phyloP scores from a whole-genome alignment of 2,888 invertebrate species.

The Pherbina coryleti region DNA sequence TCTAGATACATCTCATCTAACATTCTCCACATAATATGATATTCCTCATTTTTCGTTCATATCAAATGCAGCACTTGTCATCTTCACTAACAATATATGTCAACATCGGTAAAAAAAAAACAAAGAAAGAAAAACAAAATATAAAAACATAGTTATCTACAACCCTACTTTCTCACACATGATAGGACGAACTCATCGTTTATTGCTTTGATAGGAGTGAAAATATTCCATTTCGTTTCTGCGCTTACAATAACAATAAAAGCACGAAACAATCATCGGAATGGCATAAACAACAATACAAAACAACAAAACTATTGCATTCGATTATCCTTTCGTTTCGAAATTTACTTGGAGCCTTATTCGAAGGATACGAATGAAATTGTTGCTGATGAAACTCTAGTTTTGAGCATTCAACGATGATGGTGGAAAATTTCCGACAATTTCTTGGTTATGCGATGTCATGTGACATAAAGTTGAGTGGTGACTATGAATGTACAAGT shows the following conservation, averaged over 20 bases:
- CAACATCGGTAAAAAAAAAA: neutral
- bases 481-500: neutral
- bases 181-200: neutral
- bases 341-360: slow-evolving; percentile 11
- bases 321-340: slow-evolving; percentile 38
- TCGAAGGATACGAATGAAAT: slow-evolving; percentile 9
- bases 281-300: neutral
- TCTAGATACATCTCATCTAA: too few species aligned
- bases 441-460: slow-evolving; percentile 17
- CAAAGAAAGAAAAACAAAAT: neutral
- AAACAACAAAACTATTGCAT: slow-evolving; percentile 27
- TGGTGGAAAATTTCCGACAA: slow-evolving; percentile 33
- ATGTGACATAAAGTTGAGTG: slow-evolving; percentile 10
- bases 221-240: neutral
- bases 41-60: too few species aligned
- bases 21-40: too few species aligned
- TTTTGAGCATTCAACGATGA: slow-evolving; percentile 18
- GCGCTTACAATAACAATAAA: neutral
- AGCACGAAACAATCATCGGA: neutral
- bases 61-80: too few species aligned
- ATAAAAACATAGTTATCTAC: neutral
- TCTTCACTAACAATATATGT: too few species aligned
- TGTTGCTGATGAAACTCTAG: slow-evolving; percentile 1
- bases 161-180: neutral
- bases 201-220: neutral